Evolutionary conservation across 1,140 invertebrate genomes (phyloP).

Genomic region (Hyles vespertilio): DNA sequence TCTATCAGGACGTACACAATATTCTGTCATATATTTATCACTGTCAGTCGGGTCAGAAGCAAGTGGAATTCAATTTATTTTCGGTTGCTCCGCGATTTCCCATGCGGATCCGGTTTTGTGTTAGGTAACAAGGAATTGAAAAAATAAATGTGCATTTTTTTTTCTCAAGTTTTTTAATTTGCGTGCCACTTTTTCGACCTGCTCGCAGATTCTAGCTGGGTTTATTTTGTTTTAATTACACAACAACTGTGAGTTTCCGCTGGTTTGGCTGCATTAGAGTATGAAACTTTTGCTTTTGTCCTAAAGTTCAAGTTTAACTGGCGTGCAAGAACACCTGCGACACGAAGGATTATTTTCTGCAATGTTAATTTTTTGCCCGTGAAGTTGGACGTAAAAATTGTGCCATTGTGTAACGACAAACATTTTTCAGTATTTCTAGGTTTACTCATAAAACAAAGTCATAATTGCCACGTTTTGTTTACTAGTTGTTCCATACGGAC

Average conservation of each 20-base stretch:
- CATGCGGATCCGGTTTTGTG: conserved; percentile 39
- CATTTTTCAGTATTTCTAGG: background rate
- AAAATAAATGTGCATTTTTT: conserved; percentile 16
- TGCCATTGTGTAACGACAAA: background rate
- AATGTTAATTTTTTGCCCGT: too few species aligned
- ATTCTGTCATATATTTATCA: conserved; percentile 32
- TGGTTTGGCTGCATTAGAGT: too few species aligned
- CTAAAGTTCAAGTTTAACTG: too few species aligned
- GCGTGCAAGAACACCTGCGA: too few species aligned
- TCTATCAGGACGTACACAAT: conserved; percentile 16
- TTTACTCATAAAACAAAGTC: too few species aligned
- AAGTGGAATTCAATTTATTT: conserved; percentile 56
- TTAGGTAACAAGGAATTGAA: conserved; percentile 30
- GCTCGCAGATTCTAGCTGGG: too few species aligned
- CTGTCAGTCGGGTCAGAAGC: conserved; percentile 24
- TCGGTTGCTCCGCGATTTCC: conserved; percentile 51
- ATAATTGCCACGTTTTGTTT: too few species aligned
- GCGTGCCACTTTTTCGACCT: conserved; percentile 1
- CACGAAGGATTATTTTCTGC: too few species aligned
- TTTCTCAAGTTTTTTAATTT: conserved; percentile 20
- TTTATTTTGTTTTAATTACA: conserved; percentile 1
- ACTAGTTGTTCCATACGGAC: too few species aligned
- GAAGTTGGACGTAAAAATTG: too few species aligned
- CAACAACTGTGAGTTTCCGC: too few species aligned
- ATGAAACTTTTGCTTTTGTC: too few species aligned